phyloP scores from a whole-genome alignment of 2,888 invertebrate species.

The Phorcus lineatus region DNA sequence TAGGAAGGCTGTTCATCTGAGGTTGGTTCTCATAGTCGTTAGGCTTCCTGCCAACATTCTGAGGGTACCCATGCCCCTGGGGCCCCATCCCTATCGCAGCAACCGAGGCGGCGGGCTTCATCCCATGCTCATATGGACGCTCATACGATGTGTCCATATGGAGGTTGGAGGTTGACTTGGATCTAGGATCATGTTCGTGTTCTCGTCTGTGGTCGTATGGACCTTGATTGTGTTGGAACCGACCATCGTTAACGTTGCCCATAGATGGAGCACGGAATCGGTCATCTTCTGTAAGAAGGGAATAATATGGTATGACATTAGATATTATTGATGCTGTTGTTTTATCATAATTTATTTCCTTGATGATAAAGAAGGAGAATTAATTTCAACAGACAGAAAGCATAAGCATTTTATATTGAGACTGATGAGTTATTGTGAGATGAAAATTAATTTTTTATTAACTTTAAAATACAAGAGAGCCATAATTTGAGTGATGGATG shows the following conservation, averaged over 20 bases:
- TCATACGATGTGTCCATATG: slow-evolving; percentile 64
- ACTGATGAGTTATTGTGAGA: no score
- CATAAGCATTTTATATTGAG: no score
- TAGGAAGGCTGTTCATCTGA: slow-evolving; percentile 25
- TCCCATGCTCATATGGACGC: slow-evolving; percentile 46
- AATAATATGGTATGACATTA: no score
- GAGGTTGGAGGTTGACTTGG: slow-evolving; percentile 67
- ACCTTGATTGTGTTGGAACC: slow-evolving; percentile 37
- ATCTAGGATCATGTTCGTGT: slow-evolving; percentile 54
- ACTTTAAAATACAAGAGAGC: no score
- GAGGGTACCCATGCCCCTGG: slow-evolving; percentile 32
- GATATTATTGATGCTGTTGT: no score
- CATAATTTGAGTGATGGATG: no score
- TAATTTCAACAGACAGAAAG: no score
- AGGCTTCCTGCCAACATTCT: slow-evolving; percentile 38
- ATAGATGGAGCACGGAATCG: slow-evolving; percentile 47
- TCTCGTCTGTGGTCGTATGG: slow-evolving; percentile 33
- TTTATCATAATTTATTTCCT: no score
- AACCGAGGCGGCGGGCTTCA: slow-evolving; percentile 64
- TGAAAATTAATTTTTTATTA: no score
- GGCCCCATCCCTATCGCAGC: slow-evolving; percentile 53
- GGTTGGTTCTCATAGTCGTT: slow-evolving; percentile 71
- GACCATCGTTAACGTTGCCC: slow-evolving; percentile 43
- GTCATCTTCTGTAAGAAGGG: slow-evolving; percentile 24
- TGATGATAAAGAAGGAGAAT: no score